Conservation (phyloP, 2,797 vertebrate genomes). For the Aratinga solstitialis region DNA sequence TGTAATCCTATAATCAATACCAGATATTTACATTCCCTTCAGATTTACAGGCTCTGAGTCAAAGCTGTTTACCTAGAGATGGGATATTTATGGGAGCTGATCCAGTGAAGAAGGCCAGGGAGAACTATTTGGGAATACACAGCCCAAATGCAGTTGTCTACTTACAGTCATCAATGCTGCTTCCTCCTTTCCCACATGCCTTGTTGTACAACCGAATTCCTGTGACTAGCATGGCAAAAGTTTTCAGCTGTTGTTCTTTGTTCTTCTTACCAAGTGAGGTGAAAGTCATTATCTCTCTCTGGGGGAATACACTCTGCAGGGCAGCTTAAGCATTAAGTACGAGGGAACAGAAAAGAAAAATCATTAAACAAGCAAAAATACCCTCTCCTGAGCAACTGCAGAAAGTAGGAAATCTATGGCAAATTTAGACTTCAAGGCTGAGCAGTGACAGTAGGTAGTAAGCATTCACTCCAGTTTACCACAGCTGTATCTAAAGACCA, state of each 20-base stretch:
- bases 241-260: constrained; percentile 87
- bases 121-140: background rate
- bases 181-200: constrained; percentile 78
- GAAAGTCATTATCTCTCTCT: constrained; percentile 82
- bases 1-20: background rate
- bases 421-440: background rate
- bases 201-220: constrained; percentile 92
- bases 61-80: background rate
- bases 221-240: constrained; percentile 85
- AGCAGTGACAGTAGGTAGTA: background rate
- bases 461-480: background rate
- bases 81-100: background rate
- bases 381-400: background rate
- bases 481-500: background rate
- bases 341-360: constrained; percentile 12
- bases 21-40: background rate
- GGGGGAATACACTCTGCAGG: constrained; percentile 90
- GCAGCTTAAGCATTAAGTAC: constrained; percentile 77
- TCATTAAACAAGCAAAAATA: background rate
- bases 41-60: background rate
- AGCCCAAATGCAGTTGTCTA: background rate
- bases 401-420: background rate
- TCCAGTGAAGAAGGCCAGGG: background rate
- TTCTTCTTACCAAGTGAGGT: constrained; percentile 82
- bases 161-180: constrained; percentile 82